Evolutionary conservation across 53 echinoderm and acorn worm species (phyloP).

Genomic region (Hippasteria phrygiana): DNA sequence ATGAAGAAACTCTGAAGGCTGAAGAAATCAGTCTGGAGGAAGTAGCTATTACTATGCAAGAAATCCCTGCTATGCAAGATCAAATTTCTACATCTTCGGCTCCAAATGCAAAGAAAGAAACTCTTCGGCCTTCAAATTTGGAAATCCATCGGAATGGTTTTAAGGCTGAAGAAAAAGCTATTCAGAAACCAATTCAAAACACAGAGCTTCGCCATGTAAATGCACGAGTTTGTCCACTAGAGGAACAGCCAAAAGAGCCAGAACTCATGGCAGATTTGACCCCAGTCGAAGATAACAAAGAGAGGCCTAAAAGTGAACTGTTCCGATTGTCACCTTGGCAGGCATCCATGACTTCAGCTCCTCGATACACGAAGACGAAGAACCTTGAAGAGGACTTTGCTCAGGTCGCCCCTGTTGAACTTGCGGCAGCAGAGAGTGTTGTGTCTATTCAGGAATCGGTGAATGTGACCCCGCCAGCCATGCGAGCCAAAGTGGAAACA

Average conservation of each 20-base stretch:
- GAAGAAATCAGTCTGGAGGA: constrained; percentile 35
- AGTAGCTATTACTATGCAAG: constrained; percentile 47
- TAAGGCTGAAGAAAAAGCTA: not conserved
- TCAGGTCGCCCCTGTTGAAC: not conserved
- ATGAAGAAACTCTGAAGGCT: not conserved
- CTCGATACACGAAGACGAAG: constrained; percentile 14
- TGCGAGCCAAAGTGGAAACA: constrained; percentile 35
- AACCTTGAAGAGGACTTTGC: constrained; percentile 5
- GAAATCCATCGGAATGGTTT: constrained; percentile 9
- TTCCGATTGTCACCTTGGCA: constrained; percentile 45
- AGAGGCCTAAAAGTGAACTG: constrained; percentile 34
- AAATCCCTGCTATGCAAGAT: constrained; percentile 41
- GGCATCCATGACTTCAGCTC: constrained; percentile 27
- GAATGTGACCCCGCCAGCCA: constrained; percentile 8
- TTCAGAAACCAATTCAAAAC: constrained; percentile 3
- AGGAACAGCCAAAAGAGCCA: constrained; percentile 14
- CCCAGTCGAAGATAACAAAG: constrained; percentile 9
- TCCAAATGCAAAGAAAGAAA: not conserved
- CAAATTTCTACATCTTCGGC: not conserved
- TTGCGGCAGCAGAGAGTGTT: constrained; percentile 28
- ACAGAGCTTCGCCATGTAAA: constrained; percentile 22
- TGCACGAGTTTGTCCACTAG: constrained; percentile 23
- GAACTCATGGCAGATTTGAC: constrained; percentile 43
- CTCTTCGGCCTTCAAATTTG: not conserved
- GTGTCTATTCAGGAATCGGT: constrained; percentile 18